Conservation (phyloP, 2,797 vertebrate species). For the Gambelia wislizenii region DNA sequence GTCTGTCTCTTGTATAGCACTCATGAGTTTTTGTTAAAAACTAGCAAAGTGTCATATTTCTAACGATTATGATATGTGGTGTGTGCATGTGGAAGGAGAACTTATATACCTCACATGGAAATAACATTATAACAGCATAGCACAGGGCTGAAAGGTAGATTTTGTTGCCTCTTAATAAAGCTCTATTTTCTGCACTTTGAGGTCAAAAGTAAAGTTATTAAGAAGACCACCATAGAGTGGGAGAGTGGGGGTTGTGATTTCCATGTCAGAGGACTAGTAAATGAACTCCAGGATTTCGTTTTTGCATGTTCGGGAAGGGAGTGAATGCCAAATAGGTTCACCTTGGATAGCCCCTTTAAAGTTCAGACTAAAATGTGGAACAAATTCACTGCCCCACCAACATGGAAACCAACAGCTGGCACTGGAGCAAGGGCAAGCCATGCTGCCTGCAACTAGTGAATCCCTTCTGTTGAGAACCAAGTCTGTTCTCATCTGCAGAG, state of each 20-base stretch:
- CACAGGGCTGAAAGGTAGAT: not conserved
- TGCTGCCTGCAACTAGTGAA: not conserved
- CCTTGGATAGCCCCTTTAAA: no score
- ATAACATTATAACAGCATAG: not conserved
- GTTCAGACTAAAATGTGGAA: no score
- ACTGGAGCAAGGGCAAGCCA: not conserved
- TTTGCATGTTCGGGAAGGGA: no score
- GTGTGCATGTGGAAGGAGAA: not conserved
- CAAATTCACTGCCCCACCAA: no score
- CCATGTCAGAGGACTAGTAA: no score
- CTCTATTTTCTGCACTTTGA: no score
- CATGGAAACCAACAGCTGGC: no score
- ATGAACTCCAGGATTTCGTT: no score
- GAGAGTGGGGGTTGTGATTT: no score
- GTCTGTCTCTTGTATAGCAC: rapidly evolving
- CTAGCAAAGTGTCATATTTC: not conserved
- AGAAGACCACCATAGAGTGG: not conserved
- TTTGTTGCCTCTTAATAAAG: not conserved
- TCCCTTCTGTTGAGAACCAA: not conserved
- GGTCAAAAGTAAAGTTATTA: not conserved
- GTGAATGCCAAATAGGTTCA: no score
- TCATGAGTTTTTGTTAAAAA: not conserved
- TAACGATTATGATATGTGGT: not conserved
- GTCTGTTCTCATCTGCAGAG: not conserved
- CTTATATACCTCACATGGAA: not conserved